These are phyloP conservation scores for Cavia aperea DNA, from an alignment of 2,113 vertebrate species.

Conservation along the genomic window DNA sequence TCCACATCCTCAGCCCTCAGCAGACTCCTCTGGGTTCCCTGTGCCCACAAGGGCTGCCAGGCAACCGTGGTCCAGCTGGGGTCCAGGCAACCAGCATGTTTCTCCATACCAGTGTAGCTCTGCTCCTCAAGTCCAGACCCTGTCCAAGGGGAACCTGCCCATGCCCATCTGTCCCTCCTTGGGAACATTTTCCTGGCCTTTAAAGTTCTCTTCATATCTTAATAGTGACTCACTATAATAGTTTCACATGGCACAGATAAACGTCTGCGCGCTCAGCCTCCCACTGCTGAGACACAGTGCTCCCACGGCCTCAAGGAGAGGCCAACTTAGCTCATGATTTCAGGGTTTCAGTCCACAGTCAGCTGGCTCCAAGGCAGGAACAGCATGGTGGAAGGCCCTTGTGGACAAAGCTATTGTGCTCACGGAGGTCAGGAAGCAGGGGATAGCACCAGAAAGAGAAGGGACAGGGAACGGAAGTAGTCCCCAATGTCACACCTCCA, in stretches of 20 bases:
- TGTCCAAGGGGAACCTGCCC: background rate
- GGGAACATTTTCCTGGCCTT: background rate
- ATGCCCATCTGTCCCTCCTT: background rate
- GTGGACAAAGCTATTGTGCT: background rate
- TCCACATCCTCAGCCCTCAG: background rate
- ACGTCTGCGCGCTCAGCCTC: background rate
- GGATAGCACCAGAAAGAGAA: background rate
- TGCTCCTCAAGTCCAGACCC: background rate
- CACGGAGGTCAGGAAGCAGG: background rate
- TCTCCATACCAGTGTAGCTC: background rate
- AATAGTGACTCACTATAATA: background rate
- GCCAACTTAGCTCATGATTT: background rate
- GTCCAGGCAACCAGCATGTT: background rate
- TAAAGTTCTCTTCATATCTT: background rate
- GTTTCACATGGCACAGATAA: background rate
- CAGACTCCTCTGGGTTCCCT: background rate
- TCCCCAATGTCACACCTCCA: background rate
- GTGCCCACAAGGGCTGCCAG: background rate
- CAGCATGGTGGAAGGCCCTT: background rate
- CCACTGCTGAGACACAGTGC: background rate
- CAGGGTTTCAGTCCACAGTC: background rate
- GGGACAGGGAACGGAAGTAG: background rate
- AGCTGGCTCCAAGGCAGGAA: background rate
- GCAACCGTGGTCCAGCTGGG: background rate
- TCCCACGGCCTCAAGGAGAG: background rate